Evolutionary conservation across 2,113 vertebrate genomes (phyloP).

Genomic region (Corapipo altera): DNA sequence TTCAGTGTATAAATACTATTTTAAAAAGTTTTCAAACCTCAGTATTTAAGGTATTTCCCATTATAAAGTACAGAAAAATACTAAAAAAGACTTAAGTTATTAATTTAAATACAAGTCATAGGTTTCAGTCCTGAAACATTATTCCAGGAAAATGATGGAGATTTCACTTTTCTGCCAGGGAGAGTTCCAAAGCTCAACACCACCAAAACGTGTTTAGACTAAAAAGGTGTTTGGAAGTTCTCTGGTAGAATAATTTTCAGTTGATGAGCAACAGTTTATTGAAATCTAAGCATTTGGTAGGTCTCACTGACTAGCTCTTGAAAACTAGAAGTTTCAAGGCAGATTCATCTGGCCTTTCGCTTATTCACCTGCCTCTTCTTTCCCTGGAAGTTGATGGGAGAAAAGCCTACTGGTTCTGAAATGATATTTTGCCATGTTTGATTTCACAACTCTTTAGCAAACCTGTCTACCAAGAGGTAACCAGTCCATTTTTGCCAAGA

Average conservation of each 20-base stretch:
- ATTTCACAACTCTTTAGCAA: not conserved
- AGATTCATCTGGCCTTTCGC: not conserved
- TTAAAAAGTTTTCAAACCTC: conserved; percentile 32
- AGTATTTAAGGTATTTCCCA: conserved; percentile 59
- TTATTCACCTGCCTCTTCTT: not conserved
- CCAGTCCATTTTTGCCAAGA: not conserved
- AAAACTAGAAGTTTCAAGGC: not conserved
- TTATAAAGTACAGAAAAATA: conserved; percentile 7
- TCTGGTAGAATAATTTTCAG: not conserved
- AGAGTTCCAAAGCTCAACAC: not conserved
- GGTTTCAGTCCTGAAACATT: not conserved
- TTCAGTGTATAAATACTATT: conserved; percentile 17
- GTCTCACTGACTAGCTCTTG: not conserved
- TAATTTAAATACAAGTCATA: not conserved
- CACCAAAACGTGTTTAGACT: not conserved
- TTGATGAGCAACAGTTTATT: not conserved
- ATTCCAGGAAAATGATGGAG: not conserved
- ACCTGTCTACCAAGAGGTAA: not conserved
- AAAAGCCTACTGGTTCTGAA: not conserved
- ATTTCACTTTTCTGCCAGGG: not conserved
- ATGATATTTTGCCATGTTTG: not conserved
- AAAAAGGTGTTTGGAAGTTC: not conserved
- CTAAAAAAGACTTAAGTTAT: not conserved
- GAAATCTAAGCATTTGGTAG: not conserved
- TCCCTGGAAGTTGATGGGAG: not conserved